These are phyloP conservation scores for Drosophila trapezifrons DNA, from an alignment of 1,140 invertebrate species.

Conservation along the genomic window DNA sequence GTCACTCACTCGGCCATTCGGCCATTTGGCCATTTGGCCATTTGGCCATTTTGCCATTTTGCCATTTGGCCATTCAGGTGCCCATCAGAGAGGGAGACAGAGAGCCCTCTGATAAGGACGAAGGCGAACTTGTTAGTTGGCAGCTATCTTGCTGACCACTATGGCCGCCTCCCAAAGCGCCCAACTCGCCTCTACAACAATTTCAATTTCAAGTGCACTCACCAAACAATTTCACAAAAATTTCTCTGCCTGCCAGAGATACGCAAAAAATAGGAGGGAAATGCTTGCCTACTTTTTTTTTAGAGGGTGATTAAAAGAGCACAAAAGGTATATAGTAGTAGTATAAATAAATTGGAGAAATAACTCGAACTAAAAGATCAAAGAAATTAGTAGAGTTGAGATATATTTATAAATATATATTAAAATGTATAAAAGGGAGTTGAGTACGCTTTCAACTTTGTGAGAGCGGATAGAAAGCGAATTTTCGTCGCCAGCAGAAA, in stretches of 20 bases:
- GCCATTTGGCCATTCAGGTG: slow-evolving; percentile 43
- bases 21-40: slow-evolving; percentile 24
- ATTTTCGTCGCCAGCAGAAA: no score
- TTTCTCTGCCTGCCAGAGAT: slow-evolving; percentile 45
- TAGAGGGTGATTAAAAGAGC: background rate
- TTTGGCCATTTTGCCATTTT: slow-evolving; percentile 32
- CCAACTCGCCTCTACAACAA: slow-evolving; percentile 47
- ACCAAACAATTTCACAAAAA: slow-evolving; percentile 73
- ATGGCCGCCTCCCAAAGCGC: background rate
- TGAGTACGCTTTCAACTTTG: no score
- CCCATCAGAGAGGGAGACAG: background rate
- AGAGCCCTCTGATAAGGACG: slow-evolving; percentile 60
- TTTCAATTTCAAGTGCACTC: slow-evolving; percentile 80
- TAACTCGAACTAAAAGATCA: no score
- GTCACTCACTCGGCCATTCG: slow-evolving; percentile 43
- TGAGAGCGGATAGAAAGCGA: no score
- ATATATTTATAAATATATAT: no score
- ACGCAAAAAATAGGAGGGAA: slow-evolving; percentile 33
- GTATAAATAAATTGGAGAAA: background rate
- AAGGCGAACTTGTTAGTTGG: slow-evolving; percentile 69
- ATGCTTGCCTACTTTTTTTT: slow-evolving; percentile 1
- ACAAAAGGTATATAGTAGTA: slow-evolving; percentile 2
- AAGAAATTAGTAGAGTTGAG: no score
- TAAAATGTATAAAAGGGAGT: no score
- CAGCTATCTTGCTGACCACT: slow-evolving; percentile 60